phyloP scores from a whole-genome alignment of 2,797 vertebrate genomes.

The Leptatherina wallacei region DNA sequence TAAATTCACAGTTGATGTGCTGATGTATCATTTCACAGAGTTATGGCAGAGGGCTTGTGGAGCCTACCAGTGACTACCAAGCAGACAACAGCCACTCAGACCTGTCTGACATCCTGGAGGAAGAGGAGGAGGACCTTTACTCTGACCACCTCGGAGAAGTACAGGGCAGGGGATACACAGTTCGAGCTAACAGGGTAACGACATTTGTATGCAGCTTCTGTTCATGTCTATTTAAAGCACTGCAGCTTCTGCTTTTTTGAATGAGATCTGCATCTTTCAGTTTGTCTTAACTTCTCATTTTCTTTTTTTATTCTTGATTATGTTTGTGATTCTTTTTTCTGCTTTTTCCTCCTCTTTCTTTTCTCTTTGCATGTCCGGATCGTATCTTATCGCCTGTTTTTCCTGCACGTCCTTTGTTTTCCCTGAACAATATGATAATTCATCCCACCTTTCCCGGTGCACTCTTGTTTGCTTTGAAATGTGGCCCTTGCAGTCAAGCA shows the following conservation, averaged over 20 bases:
- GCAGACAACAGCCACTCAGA: slow-evolving; percentile 93
- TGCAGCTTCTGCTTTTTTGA: slow-evolving; percentile 28
- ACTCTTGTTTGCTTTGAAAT: slow-evolving; percentile 46
- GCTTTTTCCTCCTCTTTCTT: slow-evolving; percentile 63
- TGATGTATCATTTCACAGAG: slow-evolving; percentile 56
- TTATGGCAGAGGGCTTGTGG: slow-evolving; percentile 67
- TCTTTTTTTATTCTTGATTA: slow-evolving; percentile 45
- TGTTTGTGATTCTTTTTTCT: slow-evolving; percentile 51
- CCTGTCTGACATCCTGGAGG: slow-evolving; percentile 97
- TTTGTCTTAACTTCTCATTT: slow-evolving; percentile 36
- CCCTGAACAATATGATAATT: slow-evolving; percentile 30
- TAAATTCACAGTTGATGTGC: neutral
- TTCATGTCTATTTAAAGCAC: neutral
- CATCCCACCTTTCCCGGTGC: slow-evolving; percentile 37
- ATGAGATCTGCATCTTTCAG: slow-evolving; percentile 15
- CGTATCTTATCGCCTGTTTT: slow-evolving; percentile 34
- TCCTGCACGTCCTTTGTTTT: slow-evolving; percentile 41
- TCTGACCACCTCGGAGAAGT: slow-evolving; percentile 80
- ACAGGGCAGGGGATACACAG: slow-evolving; percentile 69
- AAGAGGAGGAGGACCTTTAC: slow-evolving; percentile 92
- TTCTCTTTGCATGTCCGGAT: slow-evolving; percentile 62
- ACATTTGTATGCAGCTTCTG: neutral
- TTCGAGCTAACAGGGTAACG: slow-evolving; percentile 77
- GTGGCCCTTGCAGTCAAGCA: slow-evolving; percentile 69
- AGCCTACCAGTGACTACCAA: slow-evolving; percentile 82